Conservation (phyloP, 2,888 invertebrate species). For the Philopedon plagiatum region DNA sequence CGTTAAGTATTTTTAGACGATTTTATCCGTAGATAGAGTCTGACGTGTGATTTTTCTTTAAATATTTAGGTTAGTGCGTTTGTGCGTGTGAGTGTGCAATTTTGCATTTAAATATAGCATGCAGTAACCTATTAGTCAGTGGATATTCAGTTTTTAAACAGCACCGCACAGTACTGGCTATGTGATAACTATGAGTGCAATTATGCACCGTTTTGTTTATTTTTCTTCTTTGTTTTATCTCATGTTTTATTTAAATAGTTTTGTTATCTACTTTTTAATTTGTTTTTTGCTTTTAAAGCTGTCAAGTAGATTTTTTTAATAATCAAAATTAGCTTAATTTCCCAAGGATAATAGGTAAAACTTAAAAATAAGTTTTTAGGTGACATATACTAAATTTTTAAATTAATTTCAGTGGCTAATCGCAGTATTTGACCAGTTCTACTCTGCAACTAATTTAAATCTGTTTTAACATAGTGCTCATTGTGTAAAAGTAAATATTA, state of each 20-base stretch:
- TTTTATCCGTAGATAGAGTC: constrained; percentile 15
- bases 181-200: constrained; percentile 57
- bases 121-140: constrained; percentile 65
- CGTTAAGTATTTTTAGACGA: not conserved
- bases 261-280: constrained; percentile 70
- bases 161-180: constrained; percentile 67
- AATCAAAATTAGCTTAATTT: constrained; percentile 6
- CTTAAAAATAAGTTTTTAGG: not conserved
- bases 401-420: constrained; percentile 17
- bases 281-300: constrained; percentile 56
- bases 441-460: not conserved
- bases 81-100: constrained; percentile 62
- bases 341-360: constrained; percentile 1
- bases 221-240: constrained; percentile 57
- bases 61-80: constrained; percentile 47
- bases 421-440: not conserved
- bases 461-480: not conserved
- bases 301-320: not conserved
- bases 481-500: not conserved
- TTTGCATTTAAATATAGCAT: constrained; percentile 62
- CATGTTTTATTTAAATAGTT: constrained; percentile 55
- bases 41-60: constrained; percentile 38
- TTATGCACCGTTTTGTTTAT: constrained; percentile 66
- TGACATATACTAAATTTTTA: not conserved
- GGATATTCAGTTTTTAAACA: constrained; percentile 68